A percentile compares a stretch with the other conserved stretches of the same genome.
phyloP scores from a whole-genome alignment of 92 coral and sea anemone species.

The Paramuricea clavata region DNA sequence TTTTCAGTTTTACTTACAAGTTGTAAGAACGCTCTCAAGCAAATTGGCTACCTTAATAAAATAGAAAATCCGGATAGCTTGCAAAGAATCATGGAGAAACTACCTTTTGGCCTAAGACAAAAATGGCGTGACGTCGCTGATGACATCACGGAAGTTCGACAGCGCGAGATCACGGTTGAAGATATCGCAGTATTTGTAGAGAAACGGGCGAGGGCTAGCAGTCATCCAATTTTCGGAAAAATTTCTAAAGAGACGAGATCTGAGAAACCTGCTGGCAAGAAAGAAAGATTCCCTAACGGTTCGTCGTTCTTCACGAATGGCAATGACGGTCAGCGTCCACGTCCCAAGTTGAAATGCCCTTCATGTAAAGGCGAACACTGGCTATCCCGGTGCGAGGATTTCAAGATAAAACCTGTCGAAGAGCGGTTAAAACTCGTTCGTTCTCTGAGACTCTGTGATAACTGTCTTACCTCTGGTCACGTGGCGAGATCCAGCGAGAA shows the following conservation, averaged over 20 bases:
- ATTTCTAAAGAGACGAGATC: slow-evolving; percentile 3
- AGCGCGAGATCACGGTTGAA: not conserved
- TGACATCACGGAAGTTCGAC: slow-evolving; percentile 10
- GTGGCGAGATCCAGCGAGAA: slow-evolving; percentile 64
- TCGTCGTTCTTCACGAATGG: slow-evolving; percentile 3
- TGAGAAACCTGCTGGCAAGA: not conserved
- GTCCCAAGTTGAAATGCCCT: slow-evolving; percentile 56
- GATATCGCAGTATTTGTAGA: slow-evolving; percentile 21
- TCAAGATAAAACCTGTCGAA: slow-evolving; percentile 48
- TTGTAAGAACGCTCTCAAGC: slow-evolving; percentile 11
- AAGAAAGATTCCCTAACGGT: not conserved
- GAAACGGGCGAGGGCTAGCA: slow-evolving; percentile 1
- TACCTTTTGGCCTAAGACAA: not conserved
- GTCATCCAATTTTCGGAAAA: slow-evolving; percentile 23
- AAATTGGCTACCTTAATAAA: not conserved
- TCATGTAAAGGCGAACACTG: slow-evolving; percentile 55
- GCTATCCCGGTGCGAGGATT: slow-evolving; percentile 67
- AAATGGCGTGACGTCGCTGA: slow-evolving; percentile 18
- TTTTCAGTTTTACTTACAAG: not conserved
- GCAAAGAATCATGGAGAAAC: slow-evolving; percentile 14
- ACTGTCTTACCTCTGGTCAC: slow-evolving; percentile 70
- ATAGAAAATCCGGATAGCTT: not conserved
- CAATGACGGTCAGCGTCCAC: not conserved
- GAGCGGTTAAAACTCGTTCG: slow-evolving; percentile 69
- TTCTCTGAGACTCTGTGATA: slow-evolving; percentile 68